phyloP scores from a whole-genome alignment of 2,888 invertebrate species.

The Sphecodes monilicornis region DNA sequence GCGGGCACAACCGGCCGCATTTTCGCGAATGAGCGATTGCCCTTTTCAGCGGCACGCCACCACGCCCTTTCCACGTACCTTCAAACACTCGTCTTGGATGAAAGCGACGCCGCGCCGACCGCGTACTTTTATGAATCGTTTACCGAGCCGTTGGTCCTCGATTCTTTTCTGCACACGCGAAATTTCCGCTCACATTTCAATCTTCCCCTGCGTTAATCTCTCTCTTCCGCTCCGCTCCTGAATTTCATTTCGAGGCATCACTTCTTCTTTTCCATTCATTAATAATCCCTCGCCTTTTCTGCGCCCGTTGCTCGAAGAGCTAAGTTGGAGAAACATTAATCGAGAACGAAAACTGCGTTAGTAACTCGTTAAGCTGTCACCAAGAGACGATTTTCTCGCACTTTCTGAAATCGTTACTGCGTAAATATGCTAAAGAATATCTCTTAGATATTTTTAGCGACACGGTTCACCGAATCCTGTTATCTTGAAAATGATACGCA shows the following conservation, averaged over 20 bases:
- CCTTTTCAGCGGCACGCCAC: conserved; percentile 25
- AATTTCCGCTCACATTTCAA: neutral
- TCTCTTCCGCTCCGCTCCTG: neutral
- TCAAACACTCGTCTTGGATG: conserved; percentile 50
- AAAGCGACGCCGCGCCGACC: conserved; percentile 23
- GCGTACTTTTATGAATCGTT: conserved; percentile 43
- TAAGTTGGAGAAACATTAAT: neutral
- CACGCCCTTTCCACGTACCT: conserved; percentile 59
- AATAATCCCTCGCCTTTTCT: neutral
- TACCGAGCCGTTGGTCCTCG: conserved; percentile 14
- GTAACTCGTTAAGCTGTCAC: neutral
- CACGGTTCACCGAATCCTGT: neutral
- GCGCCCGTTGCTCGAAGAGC: neutral
- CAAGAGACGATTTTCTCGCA: neutral
- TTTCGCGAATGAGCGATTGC: conserved; percentile 34
- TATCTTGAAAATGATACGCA: neutral
- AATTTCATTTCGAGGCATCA: neutral
- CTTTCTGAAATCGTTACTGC: neutral
- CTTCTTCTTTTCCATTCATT: neutral
- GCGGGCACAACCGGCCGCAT: neutral
- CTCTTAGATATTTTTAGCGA: neutral
- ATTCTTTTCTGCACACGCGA: neutral
- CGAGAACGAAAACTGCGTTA: conserved; percentile 1
- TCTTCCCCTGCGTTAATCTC: neutral
- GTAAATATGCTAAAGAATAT: neutral